Base-by-base conservation (phyloP, 2,888 invertebrate species). In the Drosophila recens region DNA sequence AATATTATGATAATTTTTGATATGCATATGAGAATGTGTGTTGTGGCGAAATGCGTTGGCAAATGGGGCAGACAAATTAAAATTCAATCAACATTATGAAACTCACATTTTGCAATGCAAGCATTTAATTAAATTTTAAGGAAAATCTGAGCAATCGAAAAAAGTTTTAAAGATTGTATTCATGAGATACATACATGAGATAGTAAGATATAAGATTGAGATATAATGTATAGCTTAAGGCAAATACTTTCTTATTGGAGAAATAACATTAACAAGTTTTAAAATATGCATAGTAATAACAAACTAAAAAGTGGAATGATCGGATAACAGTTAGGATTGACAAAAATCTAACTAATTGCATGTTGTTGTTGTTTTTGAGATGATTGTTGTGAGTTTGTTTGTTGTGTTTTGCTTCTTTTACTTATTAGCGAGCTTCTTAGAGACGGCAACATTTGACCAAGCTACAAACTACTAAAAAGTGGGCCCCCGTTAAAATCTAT, bases 401-500 rank as follows among this genome's bases (percentile, higher is more conserved):
- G 46, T 45, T 45, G 53, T 27, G 51, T 38, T 40, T 45, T 36
- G 23, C 10, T 43, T 45, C 20, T 34, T 53, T 59, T 52, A 45
- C 40, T 63, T 68, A 63, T 66, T 46, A 57, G 53, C 45, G 65
- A 65, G 66, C 51, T 62, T 53, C 49, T 63, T 49, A 57, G 34
- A 75, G 80, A 82, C 88, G 80, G 83, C 77, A 76, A 68, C 77
- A 61, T 69, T 63, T 70, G 72, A 81, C 61, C 54, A 80, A 61
- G 63, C 80, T 86, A 86, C 70, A 69, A 56, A 71, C 83, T 83
- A 83, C 58, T 56, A 57, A 71, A 74, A 66, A 79, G 38, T 40
- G 48, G 38, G n/a, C 17, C 53, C 42, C 36, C 23, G 72, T 78
- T 73, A 90, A 58, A 90, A 82, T 66, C 91, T 88, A 72, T 82